phyloP scores from a whole-genome alignment of 2,888 invertebrate species.

The Cataglyphis cursor region DNA sequence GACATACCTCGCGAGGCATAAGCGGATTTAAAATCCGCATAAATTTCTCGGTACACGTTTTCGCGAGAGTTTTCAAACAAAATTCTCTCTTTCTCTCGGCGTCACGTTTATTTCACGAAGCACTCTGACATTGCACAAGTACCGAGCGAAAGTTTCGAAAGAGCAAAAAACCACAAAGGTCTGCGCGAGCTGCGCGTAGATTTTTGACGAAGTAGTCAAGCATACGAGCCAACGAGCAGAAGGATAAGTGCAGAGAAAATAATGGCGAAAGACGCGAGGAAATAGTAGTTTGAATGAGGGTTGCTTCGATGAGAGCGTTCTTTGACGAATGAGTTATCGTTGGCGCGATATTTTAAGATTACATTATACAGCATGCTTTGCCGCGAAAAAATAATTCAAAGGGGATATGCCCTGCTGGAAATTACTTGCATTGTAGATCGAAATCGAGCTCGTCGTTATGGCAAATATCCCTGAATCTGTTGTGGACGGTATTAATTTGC shows the following conservation, averaged over 20 bases:
- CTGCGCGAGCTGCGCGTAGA: slow-evolving; percentile 32
- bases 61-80: slow-evolving; percentile 50
- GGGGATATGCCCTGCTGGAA: not conserved
- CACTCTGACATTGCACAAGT: slow-evolving; percentile 24
- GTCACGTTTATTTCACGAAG: slow-evolving; percentile 42
- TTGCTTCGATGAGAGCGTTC: slow-evolving; percentile 16
- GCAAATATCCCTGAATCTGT: not conserved
- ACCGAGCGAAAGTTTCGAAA: slow-evolving; percentile 20
- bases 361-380: slow-evolving; percentile 28
- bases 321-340: slow-evolving; percentile 43
- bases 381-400: slow-evolving; percentile 49
- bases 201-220: slow-evolving; percentile 41
- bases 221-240: slow-evolving; percentile 3
- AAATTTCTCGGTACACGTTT: slow-evolving; percentile 45
- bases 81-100: not conserved
- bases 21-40: slow-evolving; percentile 58
- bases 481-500: slow-evolving; percentile 29
- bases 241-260: slow-evolving; percentile 13
- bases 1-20: slow-evolving; percentile 47
- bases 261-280: slow-evolving; percentile 20
- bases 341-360: slow-evolving; percentile 38
- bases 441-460: slow-evolving; percentile 8
- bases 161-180: slow-evolving; percentile 28
- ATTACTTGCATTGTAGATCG: not conserved
- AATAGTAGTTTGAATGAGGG: slow-evolving; percentile 35